Evolutionary conservation across 2,113 vertebrate species (phyloP), one percentile per base, ranked within the genome.

Genomic region (Dasypus novemcinctus): DNA sequence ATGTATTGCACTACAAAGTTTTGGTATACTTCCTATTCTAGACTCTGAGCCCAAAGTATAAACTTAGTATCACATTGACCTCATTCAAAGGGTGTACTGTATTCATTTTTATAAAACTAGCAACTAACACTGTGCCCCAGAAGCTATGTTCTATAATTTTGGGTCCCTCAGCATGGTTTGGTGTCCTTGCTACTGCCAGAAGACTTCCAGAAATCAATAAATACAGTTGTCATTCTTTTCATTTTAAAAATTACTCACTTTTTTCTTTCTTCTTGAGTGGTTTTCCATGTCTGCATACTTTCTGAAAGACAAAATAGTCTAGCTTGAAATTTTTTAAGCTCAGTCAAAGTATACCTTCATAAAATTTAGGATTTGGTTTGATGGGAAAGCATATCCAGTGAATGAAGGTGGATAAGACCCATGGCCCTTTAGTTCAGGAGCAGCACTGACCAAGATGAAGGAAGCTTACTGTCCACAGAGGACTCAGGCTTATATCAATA

Each of bases 241-340:
- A 41, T 59, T 71, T 29, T 3, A 5, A 27, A 52, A 13, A 8
- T 27, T 7, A 90, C 90, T 96, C 23, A 17, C 64, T 13, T 85
- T 96, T 94, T 95, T 96, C 89, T 91, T 95, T 41, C 52, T 83
- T 43, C 13, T 80, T 38, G 59, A 14, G 9, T 74, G 1, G 85
- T 95, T 95, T 69, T 88, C 38, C 33, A 91, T 29, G 4, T 87
- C 72, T 2, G 12, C 17, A 21, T 91, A 87, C 29, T 36, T 96
- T 69, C 84, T 98, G 86, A 95, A 98, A 96, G 2, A 31, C 23
- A 97, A 97, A 89, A 85, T 6, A 72, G 27, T 46, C 20, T 57
- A 33, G 4, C 68, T 96, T 69, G 82, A 43, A 88, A 79, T 4
- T 64, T 18, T 21, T 7, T 49, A 36, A 74, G 1, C 25, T n/a